phyloP scores from a whole-genome alignment of 2,888 invertebrate species.

The Diaperis boleti region DNA sequence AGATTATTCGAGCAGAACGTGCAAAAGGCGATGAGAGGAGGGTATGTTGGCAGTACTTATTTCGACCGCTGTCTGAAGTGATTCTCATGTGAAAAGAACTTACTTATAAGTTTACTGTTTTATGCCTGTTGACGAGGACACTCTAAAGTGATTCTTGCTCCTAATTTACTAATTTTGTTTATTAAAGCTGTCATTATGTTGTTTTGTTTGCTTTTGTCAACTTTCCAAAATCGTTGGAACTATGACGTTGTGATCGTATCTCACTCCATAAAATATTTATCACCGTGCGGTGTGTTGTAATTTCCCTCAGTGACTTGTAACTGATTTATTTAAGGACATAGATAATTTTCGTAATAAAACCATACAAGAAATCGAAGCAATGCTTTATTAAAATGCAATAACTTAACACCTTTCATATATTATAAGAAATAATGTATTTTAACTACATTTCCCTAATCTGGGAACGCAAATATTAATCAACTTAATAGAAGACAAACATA shows the following conservation, averaged over 20 bases:
- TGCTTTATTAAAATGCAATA: slow-evolving; percentile 44
- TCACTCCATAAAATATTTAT: slow-evolving; percentile 15
- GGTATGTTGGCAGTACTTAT: slow-evolving; percentile 92
- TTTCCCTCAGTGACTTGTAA: slow-evolving; percentile 35
- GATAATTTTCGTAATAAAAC: slow-evolving; percentile 40
- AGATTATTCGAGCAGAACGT: slow-evolving; percentile 97
- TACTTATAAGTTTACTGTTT: slow-evolving; percentile 43
- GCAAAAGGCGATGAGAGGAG: slow-evolving; percentile 95
- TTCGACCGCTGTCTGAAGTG: slow-evolving; percentile 97
- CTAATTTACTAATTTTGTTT: slow-evolving; percentile 35
- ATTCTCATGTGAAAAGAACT: slow-evolving; percentile 62
- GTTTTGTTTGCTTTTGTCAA: slow-evolving; percentile 33
- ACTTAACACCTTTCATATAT: slow-evolving; percentile 40
- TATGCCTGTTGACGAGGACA: slow-evolving; percentile 40
- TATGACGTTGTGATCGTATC: slow-evolving; percentile 32
- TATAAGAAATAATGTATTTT: slow-evolving; percentile 32
- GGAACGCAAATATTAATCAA: slow-evolving; percentile 3
- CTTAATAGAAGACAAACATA: slow-evolving; percentile 24
- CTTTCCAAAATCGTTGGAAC: slow-evolving; percentile 2
- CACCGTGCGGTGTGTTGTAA: slow-evolving; percentile 24
- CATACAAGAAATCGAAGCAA: slow-evolving; percentile 33
- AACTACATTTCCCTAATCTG: slow-evolving; percentile 25
- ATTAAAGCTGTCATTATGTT: slow-evolving; percentile 41
- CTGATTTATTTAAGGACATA: slow-evolving; percentile 34
- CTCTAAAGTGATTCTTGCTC: slow-evolving; percentile 41